Conservation (phyloP, 2,113 vertebrate species). For the Alces alces region DNA sequence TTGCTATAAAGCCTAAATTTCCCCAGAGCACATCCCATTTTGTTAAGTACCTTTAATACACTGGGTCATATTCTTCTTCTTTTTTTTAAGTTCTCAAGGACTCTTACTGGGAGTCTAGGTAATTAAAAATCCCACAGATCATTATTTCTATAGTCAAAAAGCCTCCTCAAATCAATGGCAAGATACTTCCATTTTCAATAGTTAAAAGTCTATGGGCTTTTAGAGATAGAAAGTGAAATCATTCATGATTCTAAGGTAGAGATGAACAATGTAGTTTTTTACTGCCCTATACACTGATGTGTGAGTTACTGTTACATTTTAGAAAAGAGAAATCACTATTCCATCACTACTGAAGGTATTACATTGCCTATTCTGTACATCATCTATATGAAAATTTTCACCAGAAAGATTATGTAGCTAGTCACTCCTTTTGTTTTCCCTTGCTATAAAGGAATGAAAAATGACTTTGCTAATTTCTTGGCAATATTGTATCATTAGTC, state of each 20-base stretch:
- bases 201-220: conserved; percentile 41
- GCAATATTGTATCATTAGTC: background rate
- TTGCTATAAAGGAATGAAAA: background rate
- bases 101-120: conserved; percentile 28
- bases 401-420: background rate
- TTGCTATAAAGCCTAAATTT: conserved; percentile 21
- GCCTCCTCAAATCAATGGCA: conserved; percentile 41
- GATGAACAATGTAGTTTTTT: conserved; percentile 62
- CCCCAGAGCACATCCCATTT: background rate
- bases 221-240: conserved; percentile 46
- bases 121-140: conserved; percentile 48
- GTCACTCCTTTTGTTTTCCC: background rate
- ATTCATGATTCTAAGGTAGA: conserved; percentile 61
- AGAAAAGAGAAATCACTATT: conserved; percentile 20
- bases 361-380: conserved; percentile 12
- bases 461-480: background rate
- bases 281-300: conserved; percentile 32
- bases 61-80: background rate
- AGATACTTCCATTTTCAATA: conserved; percentile 42
- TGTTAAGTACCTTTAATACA: background rate
- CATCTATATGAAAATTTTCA: conserved; percentile 14
- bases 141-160: conserved; percentile 55
- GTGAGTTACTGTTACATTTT: background rate
- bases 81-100: background rate
- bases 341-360: background rate